phyloP scores from a whole-genome alignment of 2,888 invertebrate species.

The Gasteruption jaculator region DNA sequence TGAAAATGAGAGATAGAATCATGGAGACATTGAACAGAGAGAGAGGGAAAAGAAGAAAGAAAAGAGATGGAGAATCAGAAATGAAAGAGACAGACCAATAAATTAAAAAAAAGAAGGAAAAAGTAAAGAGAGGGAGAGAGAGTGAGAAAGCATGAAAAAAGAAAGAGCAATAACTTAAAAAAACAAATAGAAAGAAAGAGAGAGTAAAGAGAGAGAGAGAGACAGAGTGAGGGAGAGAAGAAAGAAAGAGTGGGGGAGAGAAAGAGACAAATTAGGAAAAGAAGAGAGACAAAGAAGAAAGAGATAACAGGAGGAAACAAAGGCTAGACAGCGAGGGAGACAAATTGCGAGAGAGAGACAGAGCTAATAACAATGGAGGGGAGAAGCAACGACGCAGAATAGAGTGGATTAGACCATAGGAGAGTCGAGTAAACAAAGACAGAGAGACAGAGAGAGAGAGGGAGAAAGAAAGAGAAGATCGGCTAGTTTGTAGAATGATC shows the following conservation, averaged over 20 bases:
- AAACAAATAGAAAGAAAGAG: constrained; percentile 2
- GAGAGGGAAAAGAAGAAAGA: constrained; percentile 19
- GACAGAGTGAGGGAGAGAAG: constrained; percentile 10
- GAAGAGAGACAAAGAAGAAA: too few relatives aligned
- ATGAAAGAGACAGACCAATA: constrained; percentile 9
- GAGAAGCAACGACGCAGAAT: neutral
- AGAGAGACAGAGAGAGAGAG: constrained; percentile 11
- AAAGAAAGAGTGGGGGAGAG: constrained; percentile 23
- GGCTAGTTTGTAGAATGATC: constrained; percentile 44
- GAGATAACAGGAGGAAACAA: neutral
- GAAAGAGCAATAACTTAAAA: neutral
- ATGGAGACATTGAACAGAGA: too few relatives aligned
- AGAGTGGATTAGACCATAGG: neutral
- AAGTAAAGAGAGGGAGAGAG: constrained; percentile 9
- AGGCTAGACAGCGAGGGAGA: constrained; percentile 19
- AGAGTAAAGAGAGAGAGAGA: constrained; percentile 12
- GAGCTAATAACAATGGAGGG: too few relatives aligned
- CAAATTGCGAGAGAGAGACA: too few relatives aligned
- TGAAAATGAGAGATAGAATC: too few relatives aligned
- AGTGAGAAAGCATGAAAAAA: constrained; percentile 17
- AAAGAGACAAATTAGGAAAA: neutral
- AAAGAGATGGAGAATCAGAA: constrained; percentile 10
- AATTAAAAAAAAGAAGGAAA: neutral
- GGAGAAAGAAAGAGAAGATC: constrained; percentile 23
- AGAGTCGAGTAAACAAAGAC: constrained; percentile 2